A percentile compares a stretch with the other conserved stretches of the same genome.
phyloP scores from a whole-genome alignment of 2,888 invertebrate genomes.

The Heteromurus nitidus region DNA sequence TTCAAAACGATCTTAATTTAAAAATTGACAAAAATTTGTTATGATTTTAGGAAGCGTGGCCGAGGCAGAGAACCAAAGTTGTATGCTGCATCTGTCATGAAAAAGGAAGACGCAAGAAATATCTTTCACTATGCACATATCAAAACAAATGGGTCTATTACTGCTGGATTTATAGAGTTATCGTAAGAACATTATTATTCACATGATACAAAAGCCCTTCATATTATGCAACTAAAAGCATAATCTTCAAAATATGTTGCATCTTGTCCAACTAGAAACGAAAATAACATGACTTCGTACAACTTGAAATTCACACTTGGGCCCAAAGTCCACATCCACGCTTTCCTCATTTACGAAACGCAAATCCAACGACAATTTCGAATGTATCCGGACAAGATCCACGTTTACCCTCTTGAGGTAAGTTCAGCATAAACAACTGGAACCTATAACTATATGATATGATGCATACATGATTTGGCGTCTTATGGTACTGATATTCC shows the following conservation, averaged over 20 bases:
- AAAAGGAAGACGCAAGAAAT: slow-evolving; percentile 73
- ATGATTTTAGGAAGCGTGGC: slow-evolving; percentile 69
- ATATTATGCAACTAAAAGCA: neutral
- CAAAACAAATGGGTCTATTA: slow-evolving; percentile 68
- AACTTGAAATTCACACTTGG: slow-evolving; percentile 40
- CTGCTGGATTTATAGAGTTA: slow-evolving; percentile 53
- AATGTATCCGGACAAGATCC: slow-evolving; percentile 12
- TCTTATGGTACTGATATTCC: too few species aligned
- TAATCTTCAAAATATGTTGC: too few species aligned
- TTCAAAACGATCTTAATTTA: neutral
- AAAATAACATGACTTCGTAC: neutral
- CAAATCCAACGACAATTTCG: slow-evolving; percentile 14
- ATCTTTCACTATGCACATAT: slow-evolving; percentile 73
- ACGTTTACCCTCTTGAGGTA: slow-evolving; percentile 30
- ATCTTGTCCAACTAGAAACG: neutral
- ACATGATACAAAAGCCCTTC: too few species aligned
- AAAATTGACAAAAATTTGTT: slow-evolving; percentile 4
- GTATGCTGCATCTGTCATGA: slow-evolving; percentile 73
- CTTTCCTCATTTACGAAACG: slow-evolving; percentile 34
- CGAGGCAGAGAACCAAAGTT: slow-evolving; percentile 53
- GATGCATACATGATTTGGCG: too few species aligned
- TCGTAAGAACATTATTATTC: too few species aligned
- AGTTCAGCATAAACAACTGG: too few species aligned
- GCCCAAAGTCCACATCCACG: neutral
- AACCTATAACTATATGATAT: too few species aligned